phyloP scores from a whole-genome alignment of 2,797 vertebrate species.

The Sciurus vulgaris region DNA sequence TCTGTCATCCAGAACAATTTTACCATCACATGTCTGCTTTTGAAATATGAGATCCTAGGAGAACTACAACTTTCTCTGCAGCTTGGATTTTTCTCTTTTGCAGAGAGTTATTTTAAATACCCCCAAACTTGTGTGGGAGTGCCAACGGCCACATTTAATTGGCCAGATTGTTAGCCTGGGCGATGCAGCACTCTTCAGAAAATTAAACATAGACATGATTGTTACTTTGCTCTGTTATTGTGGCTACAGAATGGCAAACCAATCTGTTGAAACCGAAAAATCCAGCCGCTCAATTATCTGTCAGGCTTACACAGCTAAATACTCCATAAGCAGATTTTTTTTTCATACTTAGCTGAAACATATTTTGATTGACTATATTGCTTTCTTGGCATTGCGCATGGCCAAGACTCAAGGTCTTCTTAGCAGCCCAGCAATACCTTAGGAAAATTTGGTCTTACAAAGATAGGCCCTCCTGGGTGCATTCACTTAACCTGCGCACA shows the following conservation, averaged over 20 bases:
- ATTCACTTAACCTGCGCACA: not conserved
- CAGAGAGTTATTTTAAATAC: slow-evolving; percentile 77
- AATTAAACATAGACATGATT: slow-evolving; percentile 78
- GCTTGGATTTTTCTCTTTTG: slow-evolving; percentile 54
- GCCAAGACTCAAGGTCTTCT: slow-evolving; percentile 43
- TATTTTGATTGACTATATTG: slow-evolving; percentile 69
- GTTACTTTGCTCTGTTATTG: slow-evolving; percentile 82
- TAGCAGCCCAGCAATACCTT: slow-evolving; percentile 2
- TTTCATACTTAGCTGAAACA: slow-evolving; percentile 40
- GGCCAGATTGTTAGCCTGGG: slow-evolving; percentile 79
- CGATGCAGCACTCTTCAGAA: slow-evolving; percentile 54
- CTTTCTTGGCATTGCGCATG: slow-evolving; percentile 30
- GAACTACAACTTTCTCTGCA: slow-evolving; percentile 76
- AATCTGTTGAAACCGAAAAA: slow-evolving; percentile 82
- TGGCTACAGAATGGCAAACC: slow-evolving; percentile 83
- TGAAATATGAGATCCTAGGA: slow-evolving; percentile 78
- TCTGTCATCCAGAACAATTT: slow-evolving; percentile 75
- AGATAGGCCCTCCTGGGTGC: not conserved
- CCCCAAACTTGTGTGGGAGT: slow-evolving; percentile 69
- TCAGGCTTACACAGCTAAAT: slow-evolving; percentile 73
- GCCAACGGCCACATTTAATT: slow-evolving; percentile 73
- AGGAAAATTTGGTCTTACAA: not conserved
- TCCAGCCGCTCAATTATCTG: slow-evolving; percentile 80
- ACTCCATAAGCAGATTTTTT: slow-evolving; percentile 63
- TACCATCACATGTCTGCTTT: slow-evolving; percentile 64